A percentile compares a stretch with the other conserved stretches of the same genome.
Evolutionary conservation across 2,113 vertebrate genomes (phyloP).

Genomic region (Cephalopholis sonnerati): DNA sequence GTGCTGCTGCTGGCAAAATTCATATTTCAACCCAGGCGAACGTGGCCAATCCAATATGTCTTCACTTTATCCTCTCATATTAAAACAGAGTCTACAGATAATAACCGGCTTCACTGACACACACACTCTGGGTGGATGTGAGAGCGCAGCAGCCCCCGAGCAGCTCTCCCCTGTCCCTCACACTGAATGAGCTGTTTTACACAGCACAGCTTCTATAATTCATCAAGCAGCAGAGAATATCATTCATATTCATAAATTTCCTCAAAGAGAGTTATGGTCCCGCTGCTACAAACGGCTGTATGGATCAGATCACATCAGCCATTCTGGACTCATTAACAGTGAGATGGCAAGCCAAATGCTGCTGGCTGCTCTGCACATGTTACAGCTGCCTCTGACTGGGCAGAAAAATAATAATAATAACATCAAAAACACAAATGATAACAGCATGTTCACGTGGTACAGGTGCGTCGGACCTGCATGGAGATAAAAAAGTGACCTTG

Average conservation of each 20-base stretch:
- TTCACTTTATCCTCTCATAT: slow-evolving; percentile 55
- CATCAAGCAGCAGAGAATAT: slow-evolving; percentile 61
- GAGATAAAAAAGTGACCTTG: background rate
- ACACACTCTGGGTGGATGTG: slow-evolving; percentile 35
- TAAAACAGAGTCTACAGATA: slow-evolving; percentile 56
- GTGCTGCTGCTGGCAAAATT: slow-evolving; percentile 35
- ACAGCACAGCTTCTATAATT: slow-evolving; percentile 64
- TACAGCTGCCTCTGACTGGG: slow-evolving; percentile 24
- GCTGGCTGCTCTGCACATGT: slow-evolving; percentile 69
- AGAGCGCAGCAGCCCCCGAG: slow-evolving; percentile 7
- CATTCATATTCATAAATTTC: slow-evolving; percentile 73
- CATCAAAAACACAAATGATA: background rate
- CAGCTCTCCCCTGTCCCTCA: slow-evolving; percentile 3
- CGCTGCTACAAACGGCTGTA: slow-evolving; percentile 60
- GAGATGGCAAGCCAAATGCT: slow-evolving; percentile 46
- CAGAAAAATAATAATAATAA: slow-evolving; percentile 22
- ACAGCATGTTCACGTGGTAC: background rate
- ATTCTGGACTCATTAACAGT: slow-evolving; percentile 74
- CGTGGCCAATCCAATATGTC: slow-evolving; percentile 52
- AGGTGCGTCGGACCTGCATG: background rate
- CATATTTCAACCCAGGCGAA: slow-evolving; percentile 44
- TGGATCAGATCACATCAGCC: slow-evolving; percentile 62
- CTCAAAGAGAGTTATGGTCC: slow-evolving; percentile 65
- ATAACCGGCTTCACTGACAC: slow-evolving; percentile 40
- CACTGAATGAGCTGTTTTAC: slow-evolving; percentile 53